Base-by-base conservation (phyloP, 2,797 vertebrate species). In the Novumbra hubbsi region DNA sequence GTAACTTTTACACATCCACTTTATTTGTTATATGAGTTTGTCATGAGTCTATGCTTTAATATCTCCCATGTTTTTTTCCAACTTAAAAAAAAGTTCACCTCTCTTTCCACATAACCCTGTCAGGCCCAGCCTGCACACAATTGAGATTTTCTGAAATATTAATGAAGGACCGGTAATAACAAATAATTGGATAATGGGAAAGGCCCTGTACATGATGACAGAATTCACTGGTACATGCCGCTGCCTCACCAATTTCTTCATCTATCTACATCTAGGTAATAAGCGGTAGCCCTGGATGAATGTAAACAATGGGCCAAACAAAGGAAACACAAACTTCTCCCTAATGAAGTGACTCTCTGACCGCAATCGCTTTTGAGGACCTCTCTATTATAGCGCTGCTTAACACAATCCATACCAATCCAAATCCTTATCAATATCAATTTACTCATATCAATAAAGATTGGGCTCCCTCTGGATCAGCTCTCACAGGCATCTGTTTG, bases 391-490 rank as follows among this genome's bases (percentile, higher is more conserved):
- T 93, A 91, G 92, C 86, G 89, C 93, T 92, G 93, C 90, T 87
- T 88, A 82, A 88, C 90, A 81, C 94, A 92, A 96, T 97, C 95
- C 89, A 94, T 94, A 92, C 89, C 89, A 93, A 93, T 94, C 85
- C 88, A 95, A 95, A 96, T 93, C 93, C 92, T 95, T 97, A 96
- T 98, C 95, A 95, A 98, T 98, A 96, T 96, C 95, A 95, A 96
- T 98, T 97, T 97, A 94, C 95, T 95, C 91, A 95, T 98, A 96
- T 96, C 96, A 96, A 97, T 98, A 97, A 96, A 95, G 91, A 95
- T 94, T 93, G 92, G 83, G 81, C 91, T 95, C 94, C 93, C 94
- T 83, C 91, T 79, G 93, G 94, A 95, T 92, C 85, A 71, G 86
- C 85, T 93, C 91, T 94, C 92, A 87, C 84, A 70, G 89, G 89